A percentile compares a stretch with the other conserved stretches of the same genome.
phyloP scores from a whole-genome alignment of 2,113 vertebrate genomes.

The Numida meleagris region DNA sequence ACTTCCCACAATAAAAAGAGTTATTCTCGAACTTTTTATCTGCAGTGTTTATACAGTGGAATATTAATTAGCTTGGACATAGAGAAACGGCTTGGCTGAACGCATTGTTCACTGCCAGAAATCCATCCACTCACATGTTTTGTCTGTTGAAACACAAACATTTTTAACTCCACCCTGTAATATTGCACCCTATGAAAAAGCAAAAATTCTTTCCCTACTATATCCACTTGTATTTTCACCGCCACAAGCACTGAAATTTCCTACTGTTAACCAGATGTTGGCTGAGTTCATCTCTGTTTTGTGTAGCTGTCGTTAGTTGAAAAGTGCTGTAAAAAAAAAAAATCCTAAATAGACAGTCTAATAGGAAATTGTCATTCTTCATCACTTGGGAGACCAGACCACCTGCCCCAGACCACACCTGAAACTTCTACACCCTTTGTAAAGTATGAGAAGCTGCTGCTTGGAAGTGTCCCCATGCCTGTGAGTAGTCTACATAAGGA shows the following conservation, averaged over 20 bases:
- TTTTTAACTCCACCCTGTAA: conserved; percentile 50
- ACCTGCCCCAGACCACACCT: background rate
- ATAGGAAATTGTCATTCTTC: background rate
- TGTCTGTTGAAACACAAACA: conserved; percentile 60
- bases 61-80: conserved; percentile 56
- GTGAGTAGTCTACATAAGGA: background rate
- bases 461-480: background rate
- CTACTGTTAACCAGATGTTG: conserved; percentile 12
- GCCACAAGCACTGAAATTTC: background rate
- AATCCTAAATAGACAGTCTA: background rate
- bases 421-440: background rate
- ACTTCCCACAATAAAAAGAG: conserved; percentile 25
- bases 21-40: conserved; percentile 53
- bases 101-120: conserved; percentile 25
- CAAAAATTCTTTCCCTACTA: background rate
- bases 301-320: background rate
- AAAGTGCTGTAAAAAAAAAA: conserved; percentile 6
- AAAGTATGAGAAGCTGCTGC: background rate
- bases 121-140: conserved; percentile 39
- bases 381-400: background rate
- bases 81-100: conserved; percentile 60
- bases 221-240: background rate
- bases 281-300: background rate
- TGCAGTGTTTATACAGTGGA: conserved; percentile 49
- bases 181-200: background rate